Evolutionary conservation across 1,140 invertebrate genomes (phyloP), one percentile per base, ranked within the genome.

Genomic region (Zaprionus vittiger): DNA sequence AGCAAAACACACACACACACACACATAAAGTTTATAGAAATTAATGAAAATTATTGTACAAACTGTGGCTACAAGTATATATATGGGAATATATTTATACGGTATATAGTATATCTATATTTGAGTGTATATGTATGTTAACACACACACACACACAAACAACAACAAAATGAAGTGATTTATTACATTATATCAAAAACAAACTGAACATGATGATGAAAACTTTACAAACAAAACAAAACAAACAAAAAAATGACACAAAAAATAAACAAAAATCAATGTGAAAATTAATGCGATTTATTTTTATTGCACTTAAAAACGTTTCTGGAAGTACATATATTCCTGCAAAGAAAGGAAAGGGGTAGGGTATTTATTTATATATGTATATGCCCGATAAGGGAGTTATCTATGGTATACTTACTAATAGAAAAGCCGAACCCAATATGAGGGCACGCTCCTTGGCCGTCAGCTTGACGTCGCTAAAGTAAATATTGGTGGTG

Each of bases 401-500:
- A 61, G 9, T 4, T 34, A 64, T 24, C 12, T 64, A 1, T 15
- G 9, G 9, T 0, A 14, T 0, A 24, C 52, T 92, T 91, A 94
- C 94, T 91, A 94, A 68, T 55, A 94, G 77, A 91, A 94, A 94
- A 11, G 93, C 94, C 11, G 93, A 77, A 38, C 94, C 94, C 22
- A 94, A 62, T 22, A 94, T 90, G 11, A 94, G 70, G 0, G 94
- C 93, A 62, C 94, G 93, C 54, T 93, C 90, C 63, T 92, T 93
- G 54, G 91, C 89, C 41, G 93, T 92, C 22, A 93, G 73, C 41
- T 91, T 90, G 0, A 82, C 61, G 65, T 93, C 92, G 47, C 93
- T 94, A 67, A 94, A 94, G 78, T 93, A 93, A 22, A 94, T 81
- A 77, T 93, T 93, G 34, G 94, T 92, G 26, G 94, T 94, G 52